These are phyloP conservation scores for Stenchaetothrips biformis DNA, from an alignment of 2,888 invertebrate genomes.

Conservation along the genomic window DNA sequence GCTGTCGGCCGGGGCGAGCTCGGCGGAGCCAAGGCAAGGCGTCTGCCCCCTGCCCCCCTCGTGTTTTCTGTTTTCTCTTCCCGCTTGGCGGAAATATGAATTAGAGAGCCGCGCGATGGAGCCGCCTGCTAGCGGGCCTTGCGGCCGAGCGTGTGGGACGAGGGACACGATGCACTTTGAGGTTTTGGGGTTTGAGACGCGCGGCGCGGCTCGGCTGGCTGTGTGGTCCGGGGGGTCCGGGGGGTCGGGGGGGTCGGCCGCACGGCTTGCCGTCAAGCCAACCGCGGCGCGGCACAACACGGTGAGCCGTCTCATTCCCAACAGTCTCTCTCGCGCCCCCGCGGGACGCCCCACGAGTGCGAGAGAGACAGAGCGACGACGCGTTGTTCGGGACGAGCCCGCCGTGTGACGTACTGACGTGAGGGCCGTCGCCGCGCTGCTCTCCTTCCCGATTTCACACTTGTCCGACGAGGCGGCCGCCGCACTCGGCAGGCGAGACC, in stretches of 20 bases:
- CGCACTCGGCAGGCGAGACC: neutral
- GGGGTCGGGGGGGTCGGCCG: too few relatives aligned
- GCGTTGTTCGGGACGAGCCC: too few relatives aligned
- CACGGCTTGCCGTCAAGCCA: too few relatives aligned
- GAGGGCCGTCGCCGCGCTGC: too few relatives aligned
- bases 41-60: neutral
- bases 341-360: too few relatives aligned
- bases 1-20: neutral
- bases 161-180: slow-evolving; percentile 15
- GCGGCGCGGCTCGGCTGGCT: neutral
- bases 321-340: too few relatives aligned
- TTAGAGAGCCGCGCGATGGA: neutral
- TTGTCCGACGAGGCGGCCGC: too few relatives aligned
- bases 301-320: too few relatives aligned
- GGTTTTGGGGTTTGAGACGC: neutral
- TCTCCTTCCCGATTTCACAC: too few relatives aligned
- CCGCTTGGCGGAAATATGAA: slow-evolving; percentile 14
- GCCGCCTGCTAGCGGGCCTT: neutral
- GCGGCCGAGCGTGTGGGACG: neutral
- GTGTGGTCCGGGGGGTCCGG: neutral
- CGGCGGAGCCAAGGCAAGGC: neutral
- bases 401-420: too few relatives aligned
- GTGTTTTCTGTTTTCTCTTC: slow-evolving; percentile 25
- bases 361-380: too few relatives aligned
- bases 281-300: too few relatives aligned